Evolutionary conservation across 2,888 invertebrate species (phyloP), one percentile per base, ranked within the genome.

Genomic region (Agrotis segetum): DNA sequence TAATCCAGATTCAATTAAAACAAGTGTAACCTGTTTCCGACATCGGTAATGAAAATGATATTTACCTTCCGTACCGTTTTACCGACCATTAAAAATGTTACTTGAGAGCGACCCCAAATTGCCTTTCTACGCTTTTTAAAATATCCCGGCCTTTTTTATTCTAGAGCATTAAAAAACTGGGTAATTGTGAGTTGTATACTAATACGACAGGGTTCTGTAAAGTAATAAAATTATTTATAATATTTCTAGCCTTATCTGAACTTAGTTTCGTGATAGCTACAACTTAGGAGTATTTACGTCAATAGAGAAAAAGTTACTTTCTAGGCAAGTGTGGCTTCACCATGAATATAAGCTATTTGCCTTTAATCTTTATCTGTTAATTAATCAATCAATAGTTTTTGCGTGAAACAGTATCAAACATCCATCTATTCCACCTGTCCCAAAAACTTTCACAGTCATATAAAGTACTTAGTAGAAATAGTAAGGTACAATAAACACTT

Each of bases 1-100:
- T 62, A 47, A 47, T 13, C 24, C 6, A 40, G 9, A 71, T 71
- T 53, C 24, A 75, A 75, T 71, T 67, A n/a, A 75, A 55, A 65
- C 29, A 71, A 50, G 17, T 55, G 67, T 53, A n/a, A 75, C 24
- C 76, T 75, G 68, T 19, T 55, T 47, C 76, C 17, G 40, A 67
- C 53, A 67, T 29, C 47, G 19, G 55, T 44, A 69, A 72, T 50
- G 44, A 46, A 77, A 76, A 76, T 56, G 3, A 34, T 49, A 69
- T 69, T 77, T 58, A 47, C n/a, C 70, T 73, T 77, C 59, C 29
- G 24, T 50, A 24, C 58, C 24, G 58, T 29, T 78, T 78, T 78
- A 19, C 49, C 62, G 2, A 47, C 62, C 73, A 74, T 74, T 56
- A 74, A 61, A 61, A 50, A 16, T 34, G 6, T 78, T 60, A 74